Percentiles rank a stretch among this genome's conserved stretches.
These are phyloP conservation scores for Andrena camellia DNA, from an alignment of 2,888 invertebrate species.

Conservation along the genomic window DNA sequence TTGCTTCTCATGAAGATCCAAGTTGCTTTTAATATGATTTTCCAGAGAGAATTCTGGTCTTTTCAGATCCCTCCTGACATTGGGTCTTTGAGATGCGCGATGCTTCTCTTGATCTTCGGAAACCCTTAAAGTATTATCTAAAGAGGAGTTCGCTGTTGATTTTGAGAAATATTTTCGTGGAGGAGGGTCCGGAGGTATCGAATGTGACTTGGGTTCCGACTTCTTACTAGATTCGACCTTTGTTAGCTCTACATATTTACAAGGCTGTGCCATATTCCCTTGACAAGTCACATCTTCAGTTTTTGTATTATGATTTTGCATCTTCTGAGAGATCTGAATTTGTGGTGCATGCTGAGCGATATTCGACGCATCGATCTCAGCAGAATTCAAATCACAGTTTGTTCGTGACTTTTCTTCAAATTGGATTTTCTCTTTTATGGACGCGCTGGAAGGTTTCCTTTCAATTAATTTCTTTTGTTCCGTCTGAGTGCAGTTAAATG, in stretches of 20 bases:
- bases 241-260: conserved; percentile 59
- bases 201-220: conserved; percentile 83
- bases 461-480: conserved; percentile 54
- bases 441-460: conserved; percentile 50
- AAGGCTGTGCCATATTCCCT: conserved; percentile 51
- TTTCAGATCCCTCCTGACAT: conserved; percentile 65
- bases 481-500: conserved; percentile 40
- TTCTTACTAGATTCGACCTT: conserved; percentile 77
- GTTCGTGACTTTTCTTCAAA: conserved; percentile 9
- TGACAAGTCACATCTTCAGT: conserved; percentile 23
- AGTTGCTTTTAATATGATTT: conserved; percentile 51
- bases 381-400: conserved; percentile 28
- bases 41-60: conserved; percentile 53
- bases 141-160: conserved; percentile 59
- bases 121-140: conserved; percentile 44
- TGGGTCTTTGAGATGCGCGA: conserved; percentile 67
- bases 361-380: conserved; percentile 52
- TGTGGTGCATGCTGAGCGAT: conserved; percentile 42
- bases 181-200: conserved; percentile 85
- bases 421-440: conserved; percentile 23
- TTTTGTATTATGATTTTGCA: conserved; percentile 44
- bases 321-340: conserved; percentile 39
- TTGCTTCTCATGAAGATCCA: conserved; percentile 62
- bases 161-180: conserved; percentile 85
- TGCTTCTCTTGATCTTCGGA: conserved; percentile 67